Percentiles rank a stretch among this genome's conserved stretches.
phyloP scores from a whole-genome alignment of 2,888 invertebrate genomes.

The Allygus modestus region DNA sequence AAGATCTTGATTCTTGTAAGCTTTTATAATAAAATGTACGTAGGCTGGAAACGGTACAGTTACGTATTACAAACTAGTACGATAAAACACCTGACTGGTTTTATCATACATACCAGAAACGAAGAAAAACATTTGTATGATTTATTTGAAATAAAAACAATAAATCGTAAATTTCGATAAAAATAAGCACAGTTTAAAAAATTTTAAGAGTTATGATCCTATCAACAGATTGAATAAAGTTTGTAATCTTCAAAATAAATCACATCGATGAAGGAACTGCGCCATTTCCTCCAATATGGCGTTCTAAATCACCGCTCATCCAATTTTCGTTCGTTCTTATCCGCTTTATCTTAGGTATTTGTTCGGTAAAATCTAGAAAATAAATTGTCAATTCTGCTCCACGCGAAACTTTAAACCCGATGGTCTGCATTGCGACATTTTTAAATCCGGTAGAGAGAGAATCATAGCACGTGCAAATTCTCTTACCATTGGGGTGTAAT shows the following conservation, averaged over 20 bases:
- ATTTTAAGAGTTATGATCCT: not conserved
- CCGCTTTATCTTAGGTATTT: constrained; percentile 36
- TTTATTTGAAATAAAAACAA: no score
- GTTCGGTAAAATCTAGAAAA: constrained; percentile 7
- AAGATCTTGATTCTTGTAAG: no score
- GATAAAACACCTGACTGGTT: no score
- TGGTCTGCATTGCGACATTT: not conserved
- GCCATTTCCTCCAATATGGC: constrained; percentile 43
- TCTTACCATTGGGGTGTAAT: no score
- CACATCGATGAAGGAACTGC: constrained; percentile 41
- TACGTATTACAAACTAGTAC: no score
- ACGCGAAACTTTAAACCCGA: not conserved
- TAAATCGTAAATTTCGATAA: no score
- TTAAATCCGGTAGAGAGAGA: not conserved
- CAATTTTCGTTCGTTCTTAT: constrained; percentile 39
- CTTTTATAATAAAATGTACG: no score
- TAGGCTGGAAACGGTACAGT: no score
- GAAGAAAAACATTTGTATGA: no score
- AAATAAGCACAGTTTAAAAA: not conserved
- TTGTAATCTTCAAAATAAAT: constrained; percentile 43
- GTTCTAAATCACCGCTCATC: constrained; percentile 27
- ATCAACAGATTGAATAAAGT: constrained; percentile 35
- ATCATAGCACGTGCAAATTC: no score
- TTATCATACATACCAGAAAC: no score
- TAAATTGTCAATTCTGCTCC: not conserved